Evolutionary conservation across 2,888 invertebrate species (phyloP).

Genomic region (Eupithecia subumbrata): DNA sequence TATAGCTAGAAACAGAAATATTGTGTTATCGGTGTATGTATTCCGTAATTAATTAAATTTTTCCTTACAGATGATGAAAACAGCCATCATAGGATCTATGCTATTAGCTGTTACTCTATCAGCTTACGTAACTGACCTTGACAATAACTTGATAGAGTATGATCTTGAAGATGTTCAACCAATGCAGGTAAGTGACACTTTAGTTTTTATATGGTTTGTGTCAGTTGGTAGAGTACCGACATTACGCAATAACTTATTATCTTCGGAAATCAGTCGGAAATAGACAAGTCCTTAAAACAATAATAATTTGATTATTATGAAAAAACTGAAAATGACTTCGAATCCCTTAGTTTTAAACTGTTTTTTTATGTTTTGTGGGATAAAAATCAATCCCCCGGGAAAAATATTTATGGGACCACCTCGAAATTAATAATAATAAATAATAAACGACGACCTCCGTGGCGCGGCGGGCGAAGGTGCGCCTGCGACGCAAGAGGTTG

Average conservation of each 20-base stretch:
- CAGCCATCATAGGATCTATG: constrained; percentile 32
- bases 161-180: constrained; percentile 36
- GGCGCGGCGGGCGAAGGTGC: too few relatives aligned
- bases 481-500: too few relatives aligned
- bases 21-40: not conserved
- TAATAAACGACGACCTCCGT: too few relatives aligned
- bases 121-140: constrained; percentile 43
- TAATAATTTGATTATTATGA: too few relatives aligned
- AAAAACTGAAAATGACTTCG: too few relatives aligned
- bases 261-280: not conserved
- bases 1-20: not conserved
- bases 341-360: too few relatives aligned
- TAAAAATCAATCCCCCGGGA: too few relatives aligned
- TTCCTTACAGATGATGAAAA: constrained; percentile 37
- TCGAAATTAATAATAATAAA: too few relatives aligned
- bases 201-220: not conserved
- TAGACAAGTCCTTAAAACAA: not conserved
- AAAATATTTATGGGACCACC: too few relatives aligned
- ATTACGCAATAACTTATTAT: not conserved
- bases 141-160: constrained; percentile 52
- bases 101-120: constrained; percentile 41
- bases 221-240: not conserved
- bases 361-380: too few relatives aligned
- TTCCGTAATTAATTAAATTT: not conserved
- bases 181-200: constrained; percentile 39